Evolutionary conservation across 2,888 invertebrate genomes (phyloP), one percentile per base, ranked within the genome.

Genomic region (Oxyscelio sp.): DNA sequence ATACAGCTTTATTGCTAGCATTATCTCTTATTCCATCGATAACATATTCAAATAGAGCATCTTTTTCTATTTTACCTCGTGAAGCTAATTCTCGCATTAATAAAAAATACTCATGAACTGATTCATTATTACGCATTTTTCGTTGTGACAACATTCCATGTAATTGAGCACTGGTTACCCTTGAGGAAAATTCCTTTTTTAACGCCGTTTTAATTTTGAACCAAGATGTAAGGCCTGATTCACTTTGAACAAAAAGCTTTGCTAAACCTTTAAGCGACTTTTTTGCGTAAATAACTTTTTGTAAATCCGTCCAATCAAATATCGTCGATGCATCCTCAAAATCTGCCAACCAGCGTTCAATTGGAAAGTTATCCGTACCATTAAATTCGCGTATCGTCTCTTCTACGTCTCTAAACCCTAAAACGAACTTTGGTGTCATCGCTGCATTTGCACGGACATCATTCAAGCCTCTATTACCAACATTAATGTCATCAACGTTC

Each of bases 51-150:
- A 77, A 17, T 19, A 71, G 11, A n/a, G 71, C 66, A 2, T 79
- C 74, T 1, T n/a, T n/a, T 22, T 79, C 68, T 2, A 80, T 59
- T 1, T 24, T 48, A 24, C 74, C 71, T 3, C 61, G 56, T 5
- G 80, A 71, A 0, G 80, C 65, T 50, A 84, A 11, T 40, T 81
- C 80, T 11, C 43, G 61, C 66, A 80, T 80, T 1, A n/a, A 40
- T 2, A 71, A 52, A 50, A 75, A 71, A 71, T 84, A 84, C n/a
- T 77, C 66, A n/a, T 81, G 77, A 11, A 81, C 8, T 0, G 66
- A 71, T n/a, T 84, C 84, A 2, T 70, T 34, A 9, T 65, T 68
- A 4, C 52, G 58, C 1, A 80, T 75, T 31, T 40, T 77, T n/a
- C 61, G 48, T 24, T 38, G 21, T 2, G 56, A 52, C 2, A 83